Percentiles rank a stretch among this genome's conserved stretches.
These are phyloP conservation scores for Haplochromis vanheusdeni DNA, from an alignment of 2,113 vertebrate species.

Conservation along the genomic window DNA sequence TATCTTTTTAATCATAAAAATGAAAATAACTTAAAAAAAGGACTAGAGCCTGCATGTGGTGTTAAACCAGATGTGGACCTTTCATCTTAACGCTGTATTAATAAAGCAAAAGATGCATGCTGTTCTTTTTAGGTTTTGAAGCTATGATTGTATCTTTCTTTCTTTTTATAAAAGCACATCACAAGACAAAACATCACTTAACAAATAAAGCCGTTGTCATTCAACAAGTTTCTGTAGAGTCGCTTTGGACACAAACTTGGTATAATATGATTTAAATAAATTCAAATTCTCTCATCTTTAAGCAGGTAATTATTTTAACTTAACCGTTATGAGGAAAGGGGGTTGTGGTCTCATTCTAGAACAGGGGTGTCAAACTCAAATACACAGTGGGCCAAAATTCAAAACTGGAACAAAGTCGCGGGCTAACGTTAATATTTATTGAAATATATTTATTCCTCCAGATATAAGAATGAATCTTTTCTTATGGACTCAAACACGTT, in stretches of 20 bases:
- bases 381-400: too few species aligned
- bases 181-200: neutral
- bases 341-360: neutral
- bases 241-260: neutral
- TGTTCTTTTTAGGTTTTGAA: neutral
- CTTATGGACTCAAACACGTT: too few species aligned
- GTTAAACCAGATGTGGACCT: neutral
- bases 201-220: neutral
- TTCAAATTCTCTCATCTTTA: neutral
- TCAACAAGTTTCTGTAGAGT: neutral
- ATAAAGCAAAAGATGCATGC: neutral
- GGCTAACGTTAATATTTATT: too few species aligned
- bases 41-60: neutral
- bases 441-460: too few species aligned
- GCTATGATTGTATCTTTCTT: neutral
- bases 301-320: neutral
- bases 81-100: neutral
- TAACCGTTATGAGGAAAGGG: neutral
- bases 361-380: too few species aligned
- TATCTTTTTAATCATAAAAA: neutral
- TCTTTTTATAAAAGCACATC: neutral
- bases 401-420: too few species aligned
- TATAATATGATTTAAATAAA: neutral
- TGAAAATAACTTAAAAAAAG: neutral
- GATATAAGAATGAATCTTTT: too few species aligned